Conservation (phyloP, 2,888 invertebrate genomes). For the Epistrophe grossulariae region DNA sequence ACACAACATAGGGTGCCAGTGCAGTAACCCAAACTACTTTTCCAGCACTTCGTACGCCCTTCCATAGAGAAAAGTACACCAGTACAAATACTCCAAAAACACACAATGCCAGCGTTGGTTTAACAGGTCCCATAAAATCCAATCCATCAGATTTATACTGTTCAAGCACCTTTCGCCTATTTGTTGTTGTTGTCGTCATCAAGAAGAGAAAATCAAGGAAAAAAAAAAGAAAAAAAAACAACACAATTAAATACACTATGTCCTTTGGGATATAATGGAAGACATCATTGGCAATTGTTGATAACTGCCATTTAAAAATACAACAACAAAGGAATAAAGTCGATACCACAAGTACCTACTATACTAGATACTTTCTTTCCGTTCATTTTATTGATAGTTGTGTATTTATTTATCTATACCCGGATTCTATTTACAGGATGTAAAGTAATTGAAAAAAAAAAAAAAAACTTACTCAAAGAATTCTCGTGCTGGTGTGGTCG, state of each 20-base stretch:
- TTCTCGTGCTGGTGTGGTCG: conserved; percentile 92
- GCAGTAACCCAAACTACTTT: conserved; percentile 99
- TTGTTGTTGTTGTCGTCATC: conserved; percentile 12
- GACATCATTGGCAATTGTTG: conserved; percentile 56
- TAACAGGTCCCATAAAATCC: conserved; percentile 94
- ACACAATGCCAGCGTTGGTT: conserved; percentile 94
- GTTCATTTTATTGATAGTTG: conserved; percentile 13
- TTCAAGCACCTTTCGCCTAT: conserved; percentile 93
- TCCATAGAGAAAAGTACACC: conserved; percentile 98
- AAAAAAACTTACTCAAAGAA: conserved; percentile 91
- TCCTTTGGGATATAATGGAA: conserved; percentile 36
- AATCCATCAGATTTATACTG: conserved; percentile 92
- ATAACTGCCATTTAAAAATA: conserved; percentile 42
- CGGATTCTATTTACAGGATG: conserved; percentile 33
- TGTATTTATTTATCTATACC: conserved; percentile 11
- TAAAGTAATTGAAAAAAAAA: conserved; percentile 25
- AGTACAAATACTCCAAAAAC: conserved; percentile 95
- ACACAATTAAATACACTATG: conserved; percentile 60
- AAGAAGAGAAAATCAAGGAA: conserved; percentile 14
- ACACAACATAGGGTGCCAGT: conserved; percentile 94
- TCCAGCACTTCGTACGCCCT: conserved; percentile 95
- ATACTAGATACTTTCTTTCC: background rate
- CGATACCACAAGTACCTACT: conserved; percentile 18
- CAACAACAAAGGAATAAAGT: conserved; percentile 5
- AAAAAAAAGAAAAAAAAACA: conserved; percentile 14